Evolutionary conservation across 1,140 invertebrate genomes (phyloP), one percentile per base, ranked within the genome.

Genomic region (Penaeus vannamei): DNA sequence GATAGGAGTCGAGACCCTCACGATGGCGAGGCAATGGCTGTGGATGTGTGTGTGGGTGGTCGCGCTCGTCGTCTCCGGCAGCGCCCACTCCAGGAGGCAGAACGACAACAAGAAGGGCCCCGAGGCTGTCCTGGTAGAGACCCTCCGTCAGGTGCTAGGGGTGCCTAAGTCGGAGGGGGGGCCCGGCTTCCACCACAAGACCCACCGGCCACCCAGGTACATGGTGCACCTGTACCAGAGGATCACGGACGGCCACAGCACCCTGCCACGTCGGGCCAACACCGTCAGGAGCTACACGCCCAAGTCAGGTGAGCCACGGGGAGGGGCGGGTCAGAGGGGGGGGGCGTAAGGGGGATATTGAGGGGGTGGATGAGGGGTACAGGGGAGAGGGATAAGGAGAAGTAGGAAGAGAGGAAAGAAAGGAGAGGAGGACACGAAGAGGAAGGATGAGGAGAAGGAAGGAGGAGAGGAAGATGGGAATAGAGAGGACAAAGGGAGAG

Each of bases 281-380:
- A 76, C 72, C 23, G 72, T 76, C 72, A 76, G 72, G 72, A 76
- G 72, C 72, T 76, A 32, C 72, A 76, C 29, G n/a, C 72, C 72
- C 29, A 29, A 36, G 4, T 32, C 72, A 76, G 72, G 72, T 76
- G 76, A 79, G 76, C 23, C 23, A 36, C 36, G 29, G 76, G 53
- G 32, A 79, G 76, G 23, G 76, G 29, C 8, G 53, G 76, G 53
- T 36, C 5, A 32, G 20, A 26, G 53, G 76, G 53, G 76, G n/a
- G 53, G 26, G 42, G 26, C 1, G 42, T 19, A 12, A 22, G 26
- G 26, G 77, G 4, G 4, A 36, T 4, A 23, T n/a, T 4, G 22
- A 10, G 32, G 7, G 42, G 77, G 42, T 42, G 12, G 42, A 19
- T 42, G n/a, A 29, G 2, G 7, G 42, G 32, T 14, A 29, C 20